Evolutionary conservation across 2,113 vertebrate genomes (phyloP), one percentile per base, ranked within the genome.

Genomic region (Larimichthys crocea): DNA sequence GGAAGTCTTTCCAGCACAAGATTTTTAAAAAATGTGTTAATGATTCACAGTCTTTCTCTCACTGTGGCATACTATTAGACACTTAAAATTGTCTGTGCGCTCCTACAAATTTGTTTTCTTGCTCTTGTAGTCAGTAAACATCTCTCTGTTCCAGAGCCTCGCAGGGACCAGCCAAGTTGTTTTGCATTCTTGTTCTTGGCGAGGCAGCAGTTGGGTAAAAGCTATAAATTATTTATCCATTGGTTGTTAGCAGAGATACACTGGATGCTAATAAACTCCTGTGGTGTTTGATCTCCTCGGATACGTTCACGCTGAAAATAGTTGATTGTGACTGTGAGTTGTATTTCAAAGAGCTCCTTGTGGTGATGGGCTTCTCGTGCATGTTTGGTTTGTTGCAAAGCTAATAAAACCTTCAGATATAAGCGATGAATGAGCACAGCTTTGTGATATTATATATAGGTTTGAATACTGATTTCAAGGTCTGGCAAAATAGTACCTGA

Each of bases 181-280:
- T 91, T 83, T 90, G 71, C 79, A 82, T 77, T 84, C 64, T 72
- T 79, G 81, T 87, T 92, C 63, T 68, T 80, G 68, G 75, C 40
- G 50, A 86, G 72, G 70, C 91, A 89, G 88, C 86, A 86, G 89
- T 89, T 81, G 79, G 87, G 88, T 91, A 91, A 91, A 92, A 89
- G 70, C 80, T 83, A 91, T 93, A 90, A 89, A 93, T 88, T 82
- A 93, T 94, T 89, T 91, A 94, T 89, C 81, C 16, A 16, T 56
- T 40, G 90, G 81, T 90, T 94, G 89, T 91, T 92, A 89, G 87
- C 79, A 66, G 87, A 87, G 89, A 88, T 81, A 65, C 79, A 50
- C 78, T 83, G 86, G 90, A 89, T 92, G 79, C 91, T 93, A 92
- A 94, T 92, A 89, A 90, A 86, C 88, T 90, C 88, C 85, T 65